Evolutionary conservation across 2,113 vertebrate genomes (phyloP).

Genomic region (Reinhardtius hippoglossoides): DNA sequence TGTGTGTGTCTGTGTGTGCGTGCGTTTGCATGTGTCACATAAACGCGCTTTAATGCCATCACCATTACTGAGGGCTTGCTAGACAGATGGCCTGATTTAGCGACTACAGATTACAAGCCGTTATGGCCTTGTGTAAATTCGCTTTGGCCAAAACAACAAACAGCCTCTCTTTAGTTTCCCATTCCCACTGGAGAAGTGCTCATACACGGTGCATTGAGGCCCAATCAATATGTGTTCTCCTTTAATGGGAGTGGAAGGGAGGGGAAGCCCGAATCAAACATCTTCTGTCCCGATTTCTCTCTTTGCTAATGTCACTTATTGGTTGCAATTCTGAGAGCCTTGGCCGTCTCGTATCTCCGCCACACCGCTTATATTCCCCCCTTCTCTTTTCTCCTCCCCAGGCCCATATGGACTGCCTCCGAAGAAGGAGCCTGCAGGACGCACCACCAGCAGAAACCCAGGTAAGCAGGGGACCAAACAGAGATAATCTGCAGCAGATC

Average conservation of each 20-base stretch:
- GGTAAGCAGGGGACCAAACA: constrained; percentile 70
- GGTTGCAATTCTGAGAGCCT: constrained; percentile 4
- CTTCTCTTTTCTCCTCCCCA: constrained; percentile 42
- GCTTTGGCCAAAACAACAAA: constrained; percentile 62
- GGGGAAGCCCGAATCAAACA: constrained; percentile 49
- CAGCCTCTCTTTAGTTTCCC: constrained; percentile 64
- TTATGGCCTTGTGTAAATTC: constrained; percentile 68
- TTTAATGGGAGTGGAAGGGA: constrained; percentile 43
- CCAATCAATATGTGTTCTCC: constrained; percentile 61
- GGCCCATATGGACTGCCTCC: constrained; percentile 82
- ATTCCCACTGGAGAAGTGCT: constrained; percentile 56
- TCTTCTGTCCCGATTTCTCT: constrained; percentile 32
- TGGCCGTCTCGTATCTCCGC: constrained; percentile 8
- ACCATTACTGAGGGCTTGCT: constrained; percentile 62
- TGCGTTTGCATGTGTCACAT: constrained; percentile 31
- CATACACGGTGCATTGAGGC: constrained; percentile 8
- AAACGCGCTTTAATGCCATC: constrained; percentile 69
- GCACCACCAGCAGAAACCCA: constrained; percentile 81
- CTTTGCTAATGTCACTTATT: constrained; percentile 34
- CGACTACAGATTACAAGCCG: constrained; percentile 71
- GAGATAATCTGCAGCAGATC: constrained; percentile 53
- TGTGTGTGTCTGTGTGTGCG: constrained; percentile 20
- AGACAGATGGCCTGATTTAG: constrained; percentile 78
- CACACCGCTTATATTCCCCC: constrained; percentile 18
- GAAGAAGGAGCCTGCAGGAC: constrained; percentile 81